These are phyloP conservation scores for Anodontia alba DNA, from an alignment of 2,888 invertebrate species.

Conservation along the genomic window DNA sequence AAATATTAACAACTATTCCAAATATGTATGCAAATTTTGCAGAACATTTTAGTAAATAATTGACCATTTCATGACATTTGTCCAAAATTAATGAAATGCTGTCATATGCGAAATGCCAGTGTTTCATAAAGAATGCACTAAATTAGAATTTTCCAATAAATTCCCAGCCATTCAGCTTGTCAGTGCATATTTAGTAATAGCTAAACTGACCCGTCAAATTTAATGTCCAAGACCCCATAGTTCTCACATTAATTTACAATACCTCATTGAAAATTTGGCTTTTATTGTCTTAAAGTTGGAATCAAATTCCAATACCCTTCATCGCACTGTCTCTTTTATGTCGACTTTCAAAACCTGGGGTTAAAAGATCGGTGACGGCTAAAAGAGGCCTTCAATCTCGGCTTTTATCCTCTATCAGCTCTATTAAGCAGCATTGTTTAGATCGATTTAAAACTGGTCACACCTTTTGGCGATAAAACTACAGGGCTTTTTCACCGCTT, in stretches of 20 bases:
- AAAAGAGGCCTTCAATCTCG: constrained; percentile 27
- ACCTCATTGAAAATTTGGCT: constrained; percentile 45
- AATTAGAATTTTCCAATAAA: constrained; percentile 16
- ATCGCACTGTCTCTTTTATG: constrained; percentile 45
- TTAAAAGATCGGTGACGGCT: constrained; percentile 44
- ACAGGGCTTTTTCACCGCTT: constrained; percentile 3
- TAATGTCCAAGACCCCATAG: constrained; percentile 50
- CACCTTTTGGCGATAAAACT: constrained; percentile 37
- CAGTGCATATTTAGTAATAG: constrained; percentile 20
- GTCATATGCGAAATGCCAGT: constrained; percentile 10
- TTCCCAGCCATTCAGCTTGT: constrained; percentile 12
- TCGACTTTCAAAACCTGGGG: constrained; percentile 54
- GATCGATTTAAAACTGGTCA: constrained; percentile 48
- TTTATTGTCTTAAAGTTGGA: constrained; percentile 65
- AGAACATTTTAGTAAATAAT: background rate
- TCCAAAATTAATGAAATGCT: constrained; percentile 10
- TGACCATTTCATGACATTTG: constrained; percentile 17
- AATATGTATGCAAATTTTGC: constrained; percentile 2
- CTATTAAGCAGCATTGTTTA: constrained; percentile 51
- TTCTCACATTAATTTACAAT: constrained; percentile 64
- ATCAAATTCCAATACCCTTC: constrained; percentile 63
- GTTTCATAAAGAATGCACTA: constrained; percentile 1
- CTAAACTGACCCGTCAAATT: constrained; percentile 15
- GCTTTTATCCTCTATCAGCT: constrained; percentile 47
- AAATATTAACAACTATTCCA: background rate